phyloP scores from a whole-genome alignment of 2,797 vertebrate genomes.

The Anabas testudineus region DNA sequence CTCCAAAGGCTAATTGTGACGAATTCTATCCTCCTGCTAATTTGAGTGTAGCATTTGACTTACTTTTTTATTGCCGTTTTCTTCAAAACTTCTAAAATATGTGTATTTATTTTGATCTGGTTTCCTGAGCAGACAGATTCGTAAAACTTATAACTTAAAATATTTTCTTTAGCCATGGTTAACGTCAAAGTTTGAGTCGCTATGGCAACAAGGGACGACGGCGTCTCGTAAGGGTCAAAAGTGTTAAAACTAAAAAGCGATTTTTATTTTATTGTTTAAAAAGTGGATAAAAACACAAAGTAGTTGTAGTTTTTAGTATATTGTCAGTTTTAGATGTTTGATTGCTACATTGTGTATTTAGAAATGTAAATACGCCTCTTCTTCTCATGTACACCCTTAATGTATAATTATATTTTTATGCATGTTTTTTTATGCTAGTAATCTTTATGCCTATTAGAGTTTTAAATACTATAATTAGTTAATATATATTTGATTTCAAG shows the following conservation, averaged over 20 bases:
- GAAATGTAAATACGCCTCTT: too few species aligned
- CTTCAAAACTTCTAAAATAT: constrained; percentile 75
- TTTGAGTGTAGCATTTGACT: background rate
- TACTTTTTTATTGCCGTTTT: constrained; percentile 56
- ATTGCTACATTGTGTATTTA: too few species aligned
- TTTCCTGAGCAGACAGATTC: constrained; percentile 73
- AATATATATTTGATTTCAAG: too few species aligned
- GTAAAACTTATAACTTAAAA: constrained; percentile 74
- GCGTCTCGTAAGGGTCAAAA: background rate
- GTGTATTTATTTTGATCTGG: constrained; percentile 70
- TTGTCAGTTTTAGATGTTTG: too few species aligned
- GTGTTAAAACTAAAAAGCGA: background rate
- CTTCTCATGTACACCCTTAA: too few species aligned
- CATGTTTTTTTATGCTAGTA: too few species aligned
- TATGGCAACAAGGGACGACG: constrained; percentile 25
- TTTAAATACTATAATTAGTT: too few species aligned
- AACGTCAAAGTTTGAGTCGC: background rate
- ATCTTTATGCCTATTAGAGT: too few species aligned
- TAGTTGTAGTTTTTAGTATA: too few species aligned
- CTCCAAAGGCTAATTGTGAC: background rate
- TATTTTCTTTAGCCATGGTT: fast-evolving
- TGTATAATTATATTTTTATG: too few species aligned
- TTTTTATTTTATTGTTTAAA: background rate
- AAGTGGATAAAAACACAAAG: too few species aligned
- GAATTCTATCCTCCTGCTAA: background rate